phyloP scores from a whole-genome alignment of 2,113 vertebrate genomes.

The Panthera uncia region DNA sequence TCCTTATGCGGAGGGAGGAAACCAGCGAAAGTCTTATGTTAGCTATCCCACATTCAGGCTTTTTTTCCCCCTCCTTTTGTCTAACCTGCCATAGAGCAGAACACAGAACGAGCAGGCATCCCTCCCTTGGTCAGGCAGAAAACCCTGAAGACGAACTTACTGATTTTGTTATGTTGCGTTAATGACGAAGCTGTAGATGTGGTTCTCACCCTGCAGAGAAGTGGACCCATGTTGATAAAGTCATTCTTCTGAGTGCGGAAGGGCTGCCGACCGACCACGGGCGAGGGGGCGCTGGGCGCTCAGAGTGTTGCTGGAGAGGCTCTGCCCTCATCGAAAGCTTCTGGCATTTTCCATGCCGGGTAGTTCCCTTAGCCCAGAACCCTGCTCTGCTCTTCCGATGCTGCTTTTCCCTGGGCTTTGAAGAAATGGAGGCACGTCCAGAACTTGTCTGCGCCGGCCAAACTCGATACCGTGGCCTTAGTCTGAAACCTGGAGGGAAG shows the following conservation, averaged over 20 bases:
- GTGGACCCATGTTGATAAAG: neutral
- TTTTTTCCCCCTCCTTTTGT: neutral
- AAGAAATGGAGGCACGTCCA: neutral
- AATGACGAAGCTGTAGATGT: too few relatives aligned
- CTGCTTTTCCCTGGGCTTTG: neutral
- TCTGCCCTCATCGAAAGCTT: too few relatives aligned
- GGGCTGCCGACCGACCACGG: neutral
- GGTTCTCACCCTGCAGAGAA: neutral
- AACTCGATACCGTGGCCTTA: neutral
- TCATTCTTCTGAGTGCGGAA: neutral
- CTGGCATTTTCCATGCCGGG: accelerated
- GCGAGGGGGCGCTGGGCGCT: accelerated
- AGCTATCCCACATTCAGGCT: neutral
- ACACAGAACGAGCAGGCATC: accelerated
- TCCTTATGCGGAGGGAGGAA: neutral
- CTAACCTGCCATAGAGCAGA: neutral
- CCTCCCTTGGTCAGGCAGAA: accelerated
- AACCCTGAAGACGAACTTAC: accelerated
- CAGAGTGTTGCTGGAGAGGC: neutral
- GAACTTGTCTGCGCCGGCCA: neutral
- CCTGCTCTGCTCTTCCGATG: too few relatives aligned
- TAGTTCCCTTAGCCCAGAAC: too few relatives aligned
- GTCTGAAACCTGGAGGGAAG: neutral
- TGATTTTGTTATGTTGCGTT: accelerated
- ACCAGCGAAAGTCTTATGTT: neutral